Evolutionary conservation across 2,797 vertebrate species (phyloP).

Genomic region (Labroides dimidiatus): DNA sequence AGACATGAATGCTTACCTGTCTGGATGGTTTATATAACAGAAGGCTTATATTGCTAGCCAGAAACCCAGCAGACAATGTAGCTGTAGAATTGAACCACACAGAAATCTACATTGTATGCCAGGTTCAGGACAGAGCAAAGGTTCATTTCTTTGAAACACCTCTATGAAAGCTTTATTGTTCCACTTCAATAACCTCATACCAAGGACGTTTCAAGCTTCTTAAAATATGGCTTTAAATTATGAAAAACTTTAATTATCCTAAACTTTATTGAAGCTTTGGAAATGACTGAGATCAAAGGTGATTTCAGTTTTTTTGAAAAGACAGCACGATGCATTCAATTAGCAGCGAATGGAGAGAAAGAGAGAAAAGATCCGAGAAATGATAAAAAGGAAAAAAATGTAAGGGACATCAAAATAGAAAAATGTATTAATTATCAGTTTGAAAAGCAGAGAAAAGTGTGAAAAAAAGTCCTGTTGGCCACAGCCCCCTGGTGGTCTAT

Average conservation of each 20-base stretch:
- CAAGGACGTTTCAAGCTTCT: constrained; percentile 13
- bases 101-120: constrained; percentile 99
- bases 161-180: background rate
- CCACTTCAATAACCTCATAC: background rate
- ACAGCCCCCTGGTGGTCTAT: background rate
- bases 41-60: constrained; percentile 85
- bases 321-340: no score
- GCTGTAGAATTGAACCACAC: constrained; percentile 98
- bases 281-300: no score
- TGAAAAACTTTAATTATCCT: no score
- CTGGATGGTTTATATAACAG: constrained; percentile 3
- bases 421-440: no score
- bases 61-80: constrained; percentile 99
- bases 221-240: background rate
- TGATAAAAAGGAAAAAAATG: no score
- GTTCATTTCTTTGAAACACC: constrained; percentile 3
- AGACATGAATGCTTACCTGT: constrained; percentile 56
- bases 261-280: no score
- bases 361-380: no score
- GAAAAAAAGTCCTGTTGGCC: background rate
- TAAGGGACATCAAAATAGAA: no score
- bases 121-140: constrained; percentile 95
- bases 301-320: no score
- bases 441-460: no score
- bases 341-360: no score